Conservation (phyloP, 1,140 invertebrate genomes). For the Coelopa frigida region DNA sequence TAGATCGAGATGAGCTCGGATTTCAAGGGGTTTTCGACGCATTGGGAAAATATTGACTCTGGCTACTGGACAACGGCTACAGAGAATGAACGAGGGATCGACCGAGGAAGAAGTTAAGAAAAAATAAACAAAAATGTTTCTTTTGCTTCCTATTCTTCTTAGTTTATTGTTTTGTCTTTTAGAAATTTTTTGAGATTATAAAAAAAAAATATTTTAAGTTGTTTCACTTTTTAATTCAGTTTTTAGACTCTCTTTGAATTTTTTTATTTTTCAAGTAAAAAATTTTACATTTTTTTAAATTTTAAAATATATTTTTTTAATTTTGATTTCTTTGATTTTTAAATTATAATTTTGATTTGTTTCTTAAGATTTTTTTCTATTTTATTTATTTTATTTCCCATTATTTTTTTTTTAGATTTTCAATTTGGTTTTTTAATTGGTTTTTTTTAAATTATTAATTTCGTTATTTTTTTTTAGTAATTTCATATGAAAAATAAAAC, state of each 20-base stretch:
- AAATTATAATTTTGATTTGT: slow-evolving; percentile 1
- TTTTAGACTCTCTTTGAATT: neutral
- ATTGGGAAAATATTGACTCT: too few relatives aligned
- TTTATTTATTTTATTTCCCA: neutral
- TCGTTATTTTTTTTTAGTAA: neutral
- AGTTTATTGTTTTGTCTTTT: neutral
- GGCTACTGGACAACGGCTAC: too few relatives aligned
- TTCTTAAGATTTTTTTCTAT: neutral
- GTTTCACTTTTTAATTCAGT: neutral
- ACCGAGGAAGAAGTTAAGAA: too few relatives aligned
- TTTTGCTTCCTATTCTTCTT: slow-evolving; percentile 1
- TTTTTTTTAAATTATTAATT: neutral
- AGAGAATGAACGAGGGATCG: too few relatives aligned
- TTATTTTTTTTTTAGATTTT: neutral
- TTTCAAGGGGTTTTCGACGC: too few relatives aligned
- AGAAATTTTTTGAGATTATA: neutral
- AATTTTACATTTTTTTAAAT: neutral
- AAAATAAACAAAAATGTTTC: too few relatives aligned
- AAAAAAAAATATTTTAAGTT: too few relatives aligned
- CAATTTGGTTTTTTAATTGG: neutral
- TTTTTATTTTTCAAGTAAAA: slow-evolving; percentile 3
- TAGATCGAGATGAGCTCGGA: too few relatives aligned
- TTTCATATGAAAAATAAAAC: neutral
- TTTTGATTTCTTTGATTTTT: neutral
- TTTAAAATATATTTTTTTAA: neutral